Evolutionary conservation across 2,888 invertebrate genomes (phyloP).

Genomic region (Conops quadrifasciatus): DNA sequence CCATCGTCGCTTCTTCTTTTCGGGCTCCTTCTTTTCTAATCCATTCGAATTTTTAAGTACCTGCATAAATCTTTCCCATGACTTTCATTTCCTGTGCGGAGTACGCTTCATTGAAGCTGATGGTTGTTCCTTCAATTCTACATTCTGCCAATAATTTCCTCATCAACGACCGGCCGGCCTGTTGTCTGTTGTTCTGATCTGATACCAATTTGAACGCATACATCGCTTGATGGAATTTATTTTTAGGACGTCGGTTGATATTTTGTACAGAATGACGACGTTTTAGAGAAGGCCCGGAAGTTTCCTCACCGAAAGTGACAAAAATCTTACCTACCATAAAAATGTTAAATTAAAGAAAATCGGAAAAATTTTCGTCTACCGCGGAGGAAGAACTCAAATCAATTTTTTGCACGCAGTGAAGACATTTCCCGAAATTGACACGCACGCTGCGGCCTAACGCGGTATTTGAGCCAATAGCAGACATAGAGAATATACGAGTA

Average conservation of each 20-base stretch:
- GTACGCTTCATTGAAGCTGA: slow-evolving; percentile 8
- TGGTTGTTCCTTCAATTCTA: not conserved
- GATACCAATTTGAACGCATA: no score
- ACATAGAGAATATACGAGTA: not conserved
- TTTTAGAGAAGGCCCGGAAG: not conserved
- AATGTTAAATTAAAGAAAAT: no score
- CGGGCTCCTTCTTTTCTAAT: not conserved
- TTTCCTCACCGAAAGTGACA: no score
- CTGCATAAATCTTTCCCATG: slow-evolving; percentile 33
- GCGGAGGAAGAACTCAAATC: not conserved
- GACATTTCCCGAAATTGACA: no score
- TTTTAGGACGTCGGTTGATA: not conserved
- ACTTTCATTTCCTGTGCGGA: slow-evolving; percentile 29
- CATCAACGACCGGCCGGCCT: not conserved
- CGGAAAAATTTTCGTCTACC: no score
- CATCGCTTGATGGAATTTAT: no score
- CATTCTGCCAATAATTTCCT: not conserved
- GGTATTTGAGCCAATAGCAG: not conserved
- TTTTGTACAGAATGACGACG: not conserved
- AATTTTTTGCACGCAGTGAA: not conserved
- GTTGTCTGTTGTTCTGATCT: no score
- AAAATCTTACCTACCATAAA: no score
- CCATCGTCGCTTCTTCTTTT: not conserved
- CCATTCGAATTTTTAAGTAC: slow-evolving; percentile 26
- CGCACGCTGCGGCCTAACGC: no score